Conservation (phyloP, 2,113 vertebrate species). For the Scytalopus superciliaris region DNA sequence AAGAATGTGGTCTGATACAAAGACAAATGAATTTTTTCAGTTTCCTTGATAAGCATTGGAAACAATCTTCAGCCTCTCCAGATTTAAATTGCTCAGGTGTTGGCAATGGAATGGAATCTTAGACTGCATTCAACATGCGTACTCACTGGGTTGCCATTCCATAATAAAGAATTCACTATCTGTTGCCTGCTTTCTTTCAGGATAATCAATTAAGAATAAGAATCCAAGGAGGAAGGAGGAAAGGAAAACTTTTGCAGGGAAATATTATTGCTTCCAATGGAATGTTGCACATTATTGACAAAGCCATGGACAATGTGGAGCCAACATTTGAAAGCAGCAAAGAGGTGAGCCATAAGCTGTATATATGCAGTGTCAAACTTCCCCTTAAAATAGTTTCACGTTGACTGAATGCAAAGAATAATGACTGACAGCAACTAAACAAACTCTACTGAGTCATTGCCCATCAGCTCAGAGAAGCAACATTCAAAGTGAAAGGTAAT, state of each 20-base stretch:
- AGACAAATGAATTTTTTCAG: neutral
- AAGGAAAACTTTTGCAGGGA: slow-evolving; percentile 76
- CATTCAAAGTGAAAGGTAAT: neutral
- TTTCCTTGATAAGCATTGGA: neutral
- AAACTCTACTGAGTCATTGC: neutral
- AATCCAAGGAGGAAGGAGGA: slow-evolving; percentile 81
- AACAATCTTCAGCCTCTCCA: neutral
- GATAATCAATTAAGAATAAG: slow-evolving; percentile 78
- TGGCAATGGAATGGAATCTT: neutral
- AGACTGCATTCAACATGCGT: neutral
- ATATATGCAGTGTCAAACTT: neutral
- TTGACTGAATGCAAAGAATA: neutral
- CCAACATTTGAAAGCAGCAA: slow-evolving; percentile 78
- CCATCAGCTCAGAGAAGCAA: neutral
- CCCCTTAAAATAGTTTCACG: neutral
- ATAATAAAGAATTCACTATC: neutral
- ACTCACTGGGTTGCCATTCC: neutral
- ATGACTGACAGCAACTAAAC: neutral
- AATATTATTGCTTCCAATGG: slow-evolving; percentile 89
- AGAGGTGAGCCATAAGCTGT: slow-evolving; percentile 72
- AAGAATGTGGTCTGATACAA: neutral
- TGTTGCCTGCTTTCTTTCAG: slow-evolving; percentile 62
- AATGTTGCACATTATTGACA: slow-evolving; percentile 87
- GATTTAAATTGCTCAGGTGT: neutral
- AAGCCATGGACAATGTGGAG: slow-evolving; percentile 80